Evolutionary conservation across 2,797 vertebrate species (phyloP).

Genomic region (Tamandua tetradactyla): DNA sequence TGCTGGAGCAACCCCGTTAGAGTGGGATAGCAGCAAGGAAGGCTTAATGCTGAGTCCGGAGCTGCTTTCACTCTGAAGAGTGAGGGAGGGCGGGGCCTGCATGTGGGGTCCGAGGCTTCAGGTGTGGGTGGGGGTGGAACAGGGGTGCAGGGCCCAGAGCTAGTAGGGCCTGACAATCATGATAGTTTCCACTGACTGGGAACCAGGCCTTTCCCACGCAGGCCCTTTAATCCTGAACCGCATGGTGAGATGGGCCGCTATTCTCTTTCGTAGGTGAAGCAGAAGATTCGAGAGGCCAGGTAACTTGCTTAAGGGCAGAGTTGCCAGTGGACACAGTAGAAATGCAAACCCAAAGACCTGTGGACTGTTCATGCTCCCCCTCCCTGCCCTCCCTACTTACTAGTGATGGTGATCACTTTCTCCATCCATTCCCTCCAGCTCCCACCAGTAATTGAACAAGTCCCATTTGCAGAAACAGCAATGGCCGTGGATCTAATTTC

Average conservation of each 20-base stretch:
- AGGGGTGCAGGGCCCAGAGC: not conserved
- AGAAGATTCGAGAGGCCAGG: not conserved
- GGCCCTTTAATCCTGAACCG: not conserved
- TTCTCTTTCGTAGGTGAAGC: not conserved
- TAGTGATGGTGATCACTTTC: not conserved
- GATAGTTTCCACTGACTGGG: not conserved
- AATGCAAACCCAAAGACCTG: not conserved
- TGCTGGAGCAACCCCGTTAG: too few relatives aligned
- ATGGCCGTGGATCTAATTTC: not conserved
- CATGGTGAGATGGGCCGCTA: not conserved
- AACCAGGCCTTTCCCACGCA: not conserved
- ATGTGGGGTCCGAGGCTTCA: accelerated
- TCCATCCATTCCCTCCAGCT: not conserved
- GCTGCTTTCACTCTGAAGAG: not conserved
- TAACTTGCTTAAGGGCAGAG: not conserved
- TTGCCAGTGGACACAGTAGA: not conserved
- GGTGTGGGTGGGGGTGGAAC: not conserved
- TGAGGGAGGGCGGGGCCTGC: not conserved
- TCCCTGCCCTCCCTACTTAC: not conserved
- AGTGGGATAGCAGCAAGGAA: not conserved
- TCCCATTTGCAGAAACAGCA: not conserved
- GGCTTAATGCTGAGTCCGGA: not conserved
- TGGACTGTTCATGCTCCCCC: accelerated
- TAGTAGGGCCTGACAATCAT: not conserved
- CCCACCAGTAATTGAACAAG: too few relatives aligned